A percentile compares a stretch with the other conserved stretches of the same genome.
These are phyloP conservation scores for Cheilosia scutellata DNA, from an alignment of 2,888 invertebrate genomes.

Conservation along the genomic window DNA sequence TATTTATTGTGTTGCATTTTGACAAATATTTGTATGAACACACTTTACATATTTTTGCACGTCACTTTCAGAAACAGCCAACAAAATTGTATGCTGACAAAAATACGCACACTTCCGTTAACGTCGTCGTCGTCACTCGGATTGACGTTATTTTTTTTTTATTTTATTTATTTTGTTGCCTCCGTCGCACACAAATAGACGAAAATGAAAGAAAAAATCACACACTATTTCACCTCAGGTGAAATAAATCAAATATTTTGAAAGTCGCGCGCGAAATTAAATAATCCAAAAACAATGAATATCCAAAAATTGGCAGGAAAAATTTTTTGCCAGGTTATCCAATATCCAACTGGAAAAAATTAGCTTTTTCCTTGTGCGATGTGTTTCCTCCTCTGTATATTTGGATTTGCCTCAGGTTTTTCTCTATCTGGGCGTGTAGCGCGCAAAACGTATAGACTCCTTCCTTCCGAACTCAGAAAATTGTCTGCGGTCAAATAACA, in stretches of 20 bases:
- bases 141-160: slow-evolving; percentile 6
- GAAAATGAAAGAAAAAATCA: slow-evolving; percentile 5
- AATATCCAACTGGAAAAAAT: slow-evolving; percentile 48
- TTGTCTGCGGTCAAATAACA: slow-evolving; percentile 70
- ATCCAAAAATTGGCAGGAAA: slow-evolving; percentile 8
- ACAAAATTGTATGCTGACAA: slow-evolving; percentile 30
- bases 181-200: slow-evolving; percentile 35
- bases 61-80: slow-evolving; percentile 31
- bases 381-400: slow-evolving; percentile 24
- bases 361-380: slow-evolving; percentile 16
- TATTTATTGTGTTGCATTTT: slow-evolving; percentile 70
- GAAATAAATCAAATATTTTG: slow-evolving; percentile 28
- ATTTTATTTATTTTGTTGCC: not conserved
- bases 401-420: slow-evolving; percentile 11
- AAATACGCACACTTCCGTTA: slow-evolving; percentile 66
- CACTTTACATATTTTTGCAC: slow-evolving; percentile 39
- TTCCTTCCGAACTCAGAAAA: slow-evolving; percentile 72
- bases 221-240: slow-evolving; percentile 20
- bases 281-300: not conserved
- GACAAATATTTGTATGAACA: slow-evolving; percentile 20
- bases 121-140: slow-evolving; percentile 37
- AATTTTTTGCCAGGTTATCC: slow-evolving; percentile 1
- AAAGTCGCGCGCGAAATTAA: slow-evolving; percentile 41
- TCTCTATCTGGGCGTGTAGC: slow-evolving; percentile 34
- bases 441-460: slow-evolving; percentile 66